Base-by-base conservation (phyloP, 2,113 vertebrate genomes). In the Petroica traversi region DNA sequence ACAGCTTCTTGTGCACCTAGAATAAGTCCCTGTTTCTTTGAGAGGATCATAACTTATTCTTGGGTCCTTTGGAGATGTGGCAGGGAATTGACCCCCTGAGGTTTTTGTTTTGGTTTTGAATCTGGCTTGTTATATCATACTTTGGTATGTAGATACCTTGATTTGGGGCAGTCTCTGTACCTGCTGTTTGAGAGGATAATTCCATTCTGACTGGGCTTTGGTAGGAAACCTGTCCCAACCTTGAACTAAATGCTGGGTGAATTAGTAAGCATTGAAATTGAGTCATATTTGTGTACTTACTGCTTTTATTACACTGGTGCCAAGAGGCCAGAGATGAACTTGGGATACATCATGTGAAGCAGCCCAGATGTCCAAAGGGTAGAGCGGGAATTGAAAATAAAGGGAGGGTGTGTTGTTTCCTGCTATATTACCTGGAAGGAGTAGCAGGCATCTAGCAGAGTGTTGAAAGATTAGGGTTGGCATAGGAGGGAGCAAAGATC, bases 131-230 rank as follows among this genome's bases (percentile, higher is more conserved):
- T 73, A 5, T 4, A 12, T 38, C 9, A 5, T 85, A 9, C 36
- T 85, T 85, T 0, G 3, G 1, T 91, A 36, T 0, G 0, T 54
- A 51, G 61, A 7, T 28, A 10, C 3, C 22, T 51, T 41, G 48
- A 19, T 75, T 79, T 88, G 79, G 34, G 22, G 19, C 15, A 41
- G 22, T 51, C 26, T 92, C 43, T 62, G 16, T 67, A 57, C 28
- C 36, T 76, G 54, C 28, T 72, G 9, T 69, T 72, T 33, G 41
- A 72, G 45, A n/a, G 25, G n/a, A 22, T 78, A 14, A 23, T 45
- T 91, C 17, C 24, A 22, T 76, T 93, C 51, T 85, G 61, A 76
- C 24, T 45, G 59, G 43, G 16, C 20, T 80, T 74, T 86, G 38
- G 33, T 54, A 24, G 24, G 36, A 73, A 86, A 34, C 29, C 33